Conservation (phyloP, 1,140 invertebrate genomes). For the Drosophila parvula region DNA sequence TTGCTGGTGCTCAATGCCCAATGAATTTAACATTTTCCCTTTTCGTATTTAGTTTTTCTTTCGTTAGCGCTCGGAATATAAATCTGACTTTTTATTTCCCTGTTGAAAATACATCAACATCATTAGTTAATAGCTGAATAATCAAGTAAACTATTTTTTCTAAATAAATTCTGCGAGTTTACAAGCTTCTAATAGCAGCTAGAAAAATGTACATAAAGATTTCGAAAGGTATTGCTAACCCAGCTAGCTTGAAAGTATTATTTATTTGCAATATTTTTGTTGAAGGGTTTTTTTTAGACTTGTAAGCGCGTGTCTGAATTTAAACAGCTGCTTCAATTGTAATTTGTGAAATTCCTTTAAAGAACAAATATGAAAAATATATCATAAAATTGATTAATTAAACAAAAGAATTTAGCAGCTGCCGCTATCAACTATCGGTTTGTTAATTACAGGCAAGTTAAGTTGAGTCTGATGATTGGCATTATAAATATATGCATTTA, state of each 20-base stretch:
- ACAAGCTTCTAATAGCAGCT: background rate
- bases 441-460: background rate
- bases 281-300: background rate
- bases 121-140: background rate
- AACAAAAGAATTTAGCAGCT: slow-evolving; percentile 6
- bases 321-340: slow-evolving; percentile 1
- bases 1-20: slow-evolving; percentile 2
- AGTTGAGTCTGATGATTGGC: background rate
- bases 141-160: background rate
- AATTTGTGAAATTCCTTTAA: background rate
- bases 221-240: background rate
- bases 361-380: background rate
- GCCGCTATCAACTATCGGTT: background rate
- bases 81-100: slow-evolving; percentile 32
- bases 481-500: background rate
- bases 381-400: background rate
- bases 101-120: slow-evolving; percentile 5
- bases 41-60: slow-evolving; percentile 13
- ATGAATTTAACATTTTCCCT: slow-evolving; percentile 18
- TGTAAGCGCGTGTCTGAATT: background rate
- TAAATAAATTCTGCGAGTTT: background rate
- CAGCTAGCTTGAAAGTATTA: background rate
- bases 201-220: background rate
- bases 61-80: slow-evolving; percentile 8
- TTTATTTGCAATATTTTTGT: background rate